phyloP scores from a whole-genome alignment of 30 jellyfish, hydroid and myxozoan genomes.

The Pseudorhiza aurosa region DNA sequence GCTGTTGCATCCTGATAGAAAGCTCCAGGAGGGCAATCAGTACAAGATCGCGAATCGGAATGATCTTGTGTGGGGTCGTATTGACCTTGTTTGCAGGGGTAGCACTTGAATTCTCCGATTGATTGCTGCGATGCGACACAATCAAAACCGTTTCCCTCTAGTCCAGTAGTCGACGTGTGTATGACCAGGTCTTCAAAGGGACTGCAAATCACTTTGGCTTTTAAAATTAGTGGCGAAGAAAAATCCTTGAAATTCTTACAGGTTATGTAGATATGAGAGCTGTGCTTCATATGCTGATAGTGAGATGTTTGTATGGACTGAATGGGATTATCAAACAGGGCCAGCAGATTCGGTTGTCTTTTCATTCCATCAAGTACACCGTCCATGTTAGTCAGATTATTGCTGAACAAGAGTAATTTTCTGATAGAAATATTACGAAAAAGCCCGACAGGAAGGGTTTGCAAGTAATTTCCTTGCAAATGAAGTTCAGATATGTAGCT shows the following conservation, averaged over 20 bases:
- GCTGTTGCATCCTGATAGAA: constrained; percentile 22
- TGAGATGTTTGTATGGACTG: background rate
- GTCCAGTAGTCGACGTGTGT: background rate
- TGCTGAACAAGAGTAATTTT: background rate
- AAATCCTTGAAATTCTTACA: background rate
- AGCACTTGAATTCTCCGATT: background rate
- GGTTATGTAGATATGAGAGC: background rate
- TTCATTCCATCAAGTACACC: constrained; percentile 1
- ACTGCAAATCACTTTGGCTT: background rate
- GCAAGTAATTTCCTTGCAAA: background rate
- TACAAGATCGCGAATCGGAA: background rate
- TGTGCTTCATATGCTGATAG: background rate
- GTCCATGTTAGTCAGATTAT: background rate
- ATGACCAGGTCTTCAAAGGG: background rate
- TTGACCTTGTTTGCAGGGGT: background rate
- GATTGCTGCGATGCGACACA: background rate
- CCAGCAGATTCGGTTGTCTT: background rate
- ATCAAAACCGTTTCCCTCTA: background rate
- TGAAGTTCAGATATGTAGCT: background rate
- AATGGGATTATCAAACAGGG: background rate
- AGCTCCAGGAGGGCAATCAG: background rate
- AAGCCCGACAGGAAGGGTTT: background rate
- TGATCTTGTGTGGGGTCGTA: background rate
- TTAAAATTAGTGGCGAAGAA: background rate
- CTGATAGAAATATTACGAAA: background rate